Base-by-base conservation (phyloP, 1,140 invertebrate species). In the Plectrocnemia conspersa region DNA sequence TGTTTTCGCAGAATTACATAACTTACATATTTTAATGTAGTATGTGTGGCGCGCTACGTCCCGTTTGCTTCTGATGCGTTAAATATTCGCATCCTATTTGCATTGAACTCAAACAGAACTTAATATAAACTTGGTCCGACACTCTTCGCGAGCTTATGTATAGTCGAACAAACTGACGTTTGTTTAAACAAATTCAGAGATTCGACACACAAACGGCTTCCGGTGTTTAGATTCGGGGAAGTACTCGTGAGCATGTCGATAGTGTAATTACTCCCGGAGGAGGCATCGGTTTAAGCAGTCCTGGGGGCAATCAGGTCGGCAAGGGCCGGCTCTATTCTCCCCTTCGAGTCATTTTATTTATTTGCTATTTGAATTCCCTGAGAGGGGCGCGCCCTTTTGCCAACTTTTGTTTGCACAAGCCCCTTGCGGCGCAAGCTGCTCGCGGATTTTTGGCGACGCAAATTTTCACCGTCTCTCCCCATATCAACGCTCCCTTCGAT, bases 231-330 rank as follows among this genome's bases (percentile, higher is more conserved):
- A 29, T 29, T 29, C 10, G 13, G 35, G 5, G 15, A 38, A 29
- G n/a, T 29, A 7, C n/a, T n/a, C n/a, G n/a, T n/a, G n/a, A n/a
- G n/a, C n/a, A n/a, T n/a, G 24, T 29, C 54, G 32, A 56, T 49
- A 56, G 49, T 49, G 25, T 56, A 56, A 56, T 56, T 56, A 56
- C 44, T 22, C 54, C 54, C 45, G 1, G 16, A 23, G 54, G 54
- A 25, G 35, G 33, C 47, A 50, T 50, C 47, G 33, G 25, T 16
- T 38, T 22, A 25, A 54, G 29, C 24, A 11, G 42, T 22, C 49
- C 58, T 42, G 53, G 41, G 58, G 42, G 53, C 49, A 59, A 59
- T 59, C 58, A 55, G 44, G n/a, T n/a, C n/a, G n/a, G n/a, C n/a
- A n/a, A n/a, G 29, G 45, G 44, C 47, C 36, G 18, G 22, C 25